Evolutionary conservation across 2,888 invertebrate genomes (phyloP).

Genomic region (Marronus borbonicus): DNA sequence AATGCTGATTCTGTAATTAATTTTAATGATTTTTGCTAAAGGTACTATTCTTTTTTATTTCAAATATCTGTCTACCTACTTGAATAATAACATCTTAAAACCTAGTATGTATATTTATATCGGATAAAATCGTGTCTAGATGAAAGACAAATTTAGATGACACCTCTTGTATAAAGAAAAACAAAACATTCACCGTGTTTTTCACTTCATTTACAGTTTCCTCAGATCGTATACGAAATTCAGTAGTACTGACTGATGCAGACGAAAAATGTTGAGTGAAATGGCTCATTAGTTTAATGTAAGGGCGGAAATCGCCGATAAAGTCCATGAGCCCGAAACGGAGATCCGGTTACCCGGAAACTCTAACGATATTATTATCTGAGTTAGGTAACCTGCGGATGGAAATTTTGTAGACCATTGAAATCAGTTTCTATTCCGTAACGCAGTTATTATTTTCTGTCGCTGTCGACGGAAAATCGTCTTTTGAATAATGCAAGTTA

Average conservation of each 20-base stretch:
- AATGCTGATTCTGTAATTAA: too few species aligned
- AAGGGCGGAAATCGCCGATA: conserved; percentile 49
- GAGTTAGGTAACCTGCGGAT: conserved; percentile 29
- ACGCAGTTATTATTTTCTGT: conserved; percentile 11
- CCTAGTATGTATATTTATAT: too few species aligned
- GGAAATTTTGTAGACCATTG: conserved; percentile 32
- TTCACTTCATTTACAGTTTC: background rate
- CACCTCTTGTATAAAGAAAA: background rate
- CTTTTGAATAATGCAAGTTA: conserved; percentile 7
- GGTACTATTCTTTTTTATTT: too few species aligned
- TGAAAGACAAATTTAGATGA: background rate
- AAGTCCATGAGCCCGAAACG: conserved; percentile 47
- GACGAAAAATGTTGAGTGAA: conserved; percentile 31
- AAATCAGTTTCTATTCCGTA: conserved; percentile 36
- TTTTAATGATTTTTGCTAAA: too few species aligned
- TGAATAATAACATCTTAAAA: too few species aligned
- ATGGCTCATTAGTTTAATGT: conserved; percentile 48
- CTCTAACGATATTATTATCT: conserved; percentile 51
- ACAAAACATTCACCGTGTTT: background rate
- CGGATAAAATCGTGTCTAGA: background rate
- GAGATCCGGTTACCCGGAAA: conserved; percentile 50
- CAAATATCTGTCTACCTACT: too few species aligned
- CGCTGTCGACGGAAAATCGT: conserved; percentile 19
- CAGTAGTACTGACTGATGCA: background rate
- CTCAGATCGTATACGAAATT: conserved; percentile 11